A percentile compares a stretch with the other conserved stretches of the same genome.
These are phyloP conservation scores for Drosophila pullipes DNA, from an alignment of 2,888 invertebrate species.

Conservation along the genomic window DNA sequence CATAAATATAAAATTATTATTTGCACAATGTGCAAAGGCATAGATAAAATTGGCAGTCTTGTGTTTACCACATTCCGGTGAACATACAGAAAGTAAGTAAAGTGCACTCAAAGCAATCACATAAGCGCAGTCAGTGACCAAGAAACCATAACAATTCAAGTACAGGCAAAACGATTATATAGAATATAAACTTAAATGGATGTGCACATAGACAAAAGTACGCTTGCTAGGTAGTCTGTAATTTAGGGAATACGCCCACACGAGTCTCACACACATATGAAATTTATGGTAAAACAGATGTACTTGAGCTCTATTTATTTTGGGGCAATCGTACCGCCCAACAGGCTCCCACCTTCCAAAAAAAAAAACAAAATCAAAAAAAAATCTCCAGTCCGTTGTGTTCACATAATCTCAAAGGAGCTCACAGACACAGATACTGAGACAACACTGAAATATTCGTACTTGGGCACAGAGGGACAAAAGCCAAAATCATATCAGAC, in stretches of 20 bases:
- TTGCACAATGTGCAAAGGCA: not conserved
- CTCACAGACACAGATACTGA: constrained; percentile 35
- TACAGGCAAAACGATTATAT: constrained; percentile 12
- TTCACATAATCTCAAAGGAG: constrained; percentile 70
- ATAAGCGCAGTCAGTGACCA: constrained; percentile 36
- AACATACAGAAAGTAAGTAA: constrained; percentile 15
- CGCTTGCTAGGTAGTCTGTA: constrained; percentile 34
- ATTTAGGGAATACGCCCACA: constrained; percentile 51
- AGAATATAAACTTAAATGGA: not conserved
- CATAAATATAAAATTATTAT: not conserved
- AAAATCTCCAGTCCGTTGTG: constrained; percentile 28
- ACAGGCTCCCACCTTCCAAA: not conserved
- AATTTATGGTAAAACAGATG: constrained; percentile 81
- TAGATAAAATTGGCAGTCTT: not conserved
- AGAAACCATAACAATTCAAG: constrained; percentile 13
- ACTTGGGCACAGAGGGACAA: constrained; percentile 49
- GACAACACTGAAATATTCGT: constrained; percentile 25
- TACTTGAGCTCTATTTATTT: constrained; percentile 77
- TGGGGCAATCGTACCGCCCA: constrained; percentile 15
- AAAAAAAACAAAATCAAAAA: not conserved
- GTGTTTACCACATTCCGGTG: not conserved
- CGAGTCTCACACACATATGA: constrained; percentile 33
- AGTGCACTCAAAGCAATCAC: constrained; percentile 19
- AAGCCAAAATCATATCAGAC: constrained; percentile 78
- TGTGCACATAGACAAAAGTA: constrained; percentile 8